Evolutionary conservation across 2,888 invertebrate species (phyloP).

Genomic region (Trachelus tabidus): DNA sequence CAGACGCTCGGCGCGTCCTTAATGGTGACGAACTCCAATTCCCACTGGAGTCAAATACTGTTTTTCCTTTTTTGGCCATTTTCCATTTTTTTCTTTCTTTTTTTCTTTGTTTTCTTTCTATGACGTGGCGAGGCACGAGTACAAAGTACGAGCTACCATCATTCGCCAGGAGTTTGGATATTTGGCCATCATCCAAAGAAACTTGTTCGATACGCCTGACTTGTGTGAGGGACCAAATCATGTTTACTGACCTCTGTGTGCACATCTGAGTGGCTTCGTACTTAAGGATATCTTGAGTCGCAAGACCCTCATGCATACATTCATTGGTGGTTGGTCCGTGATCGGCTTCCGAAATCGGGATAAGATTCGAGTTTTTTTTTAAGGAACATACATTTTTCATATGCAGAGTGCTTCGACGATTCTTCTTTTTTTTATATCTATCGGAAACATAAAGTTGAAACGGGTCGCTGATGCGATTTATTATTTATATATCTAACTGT

Average conservation of each 20-base stretch:
- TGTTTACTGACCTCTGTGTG: not conserved
- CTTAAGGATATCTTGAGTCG: not conserved
- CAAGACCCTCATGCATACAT: not conserved
- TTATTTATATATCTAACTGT: not conserved
- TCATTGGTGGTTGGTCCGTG: not conserved
- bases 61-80: not conserved
- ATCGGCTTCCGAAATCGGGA: not conserved
- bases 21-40: not conserved
- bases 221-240: not conserved
- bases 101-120: not conserved
- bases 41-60: not conserved
- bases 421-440: not conserved
- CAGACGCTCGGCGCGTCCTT: not conserved
- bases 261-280: not conserved
- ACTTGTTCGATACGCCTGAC: not conserved
- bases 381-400: not conserved
- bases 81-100: too few species aligned
- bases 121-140: not conserved
- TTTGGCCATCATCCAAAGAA: not conserved
- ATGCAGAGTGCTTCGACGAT: not conserved
- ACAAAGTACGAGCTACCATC: not conserved
- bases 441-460: not conserved
- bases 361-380: not conserved
- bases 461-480: not conserved
- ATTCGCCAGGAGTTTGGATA: not conserved